These are phyloP conservation scores for Dinoponera quadriceps DNA, from an alignment of 1,140 invertebrate genomes.

Conservation along the genomic window DNA sequence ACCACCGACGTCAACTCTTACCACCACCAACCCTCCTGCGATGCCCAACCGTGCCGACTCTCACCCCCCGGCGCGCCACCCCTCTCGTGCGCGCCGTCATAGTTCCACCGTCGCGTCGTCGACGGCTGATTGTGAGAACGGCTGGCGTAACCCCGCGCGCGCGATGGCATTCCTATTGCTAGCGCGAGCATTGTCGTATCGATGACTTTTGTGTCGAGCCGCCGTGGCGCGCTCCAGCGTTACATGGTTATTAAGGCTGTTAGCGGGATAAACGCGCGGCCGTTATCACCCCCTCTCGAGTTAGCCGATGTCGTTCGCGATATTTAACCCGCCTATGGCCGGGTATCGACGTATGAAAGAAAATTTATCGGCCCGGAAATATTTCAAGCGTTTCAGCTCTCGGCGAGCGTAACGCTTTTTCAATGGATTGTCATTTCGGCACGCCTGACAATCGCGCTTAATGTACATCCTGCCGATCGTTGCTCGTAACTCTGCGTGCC, in stretches of 20 bases:
- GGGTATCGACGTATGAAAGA: constrained; percentile 21
- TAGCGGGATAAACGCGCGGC: constrained; percentile 40
- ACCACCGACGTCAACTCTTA: constrained; percentile 71
- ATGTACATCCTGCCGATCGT: background rate
- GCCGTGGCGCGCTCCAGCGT: background rate
- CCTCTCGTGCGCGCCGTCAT: constrained; percentile 40
- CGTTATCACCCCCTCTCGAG: constrained; percentile 37
- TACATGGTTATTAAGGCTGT: constrained; percentile 56
- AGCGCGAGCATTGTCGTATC: constrained; percentile 51
- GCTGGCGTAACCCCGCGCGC: constrained; percentile 40
- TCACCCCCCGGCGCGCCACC: constrained; percentile 53
- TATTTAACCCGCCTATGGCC: constrained; percentile 23
- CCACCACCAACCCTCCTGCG: constrained; percentile 72
- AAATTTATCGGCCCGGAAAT: constrained; percentile 46
- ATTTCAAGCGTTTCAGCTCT: background rate
- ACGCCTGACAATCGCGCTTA: background rate
- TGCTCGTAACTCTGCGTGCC: background rate
- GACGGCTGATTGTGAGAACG: constrained; percentile 44
- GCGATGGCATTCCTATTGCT: constrained; percentile 63
- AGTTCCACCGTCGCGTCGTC: constrained; percentile 37
- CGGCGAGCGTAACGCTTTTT: constrained; percentile 5
- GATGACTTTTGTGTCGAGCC: constrained; percentile 36
- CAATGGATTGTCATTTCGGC: background rate
- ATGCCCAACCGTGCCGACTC: constrained; percentile 52
- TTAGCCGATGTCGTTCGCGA: constrained; percentile 32